These are phyloP conservation scores for Phrixothrix hirtus DNA, from an alignment of 2,888 invertebrate genomes.

Conservation along the genomic window DNA sequence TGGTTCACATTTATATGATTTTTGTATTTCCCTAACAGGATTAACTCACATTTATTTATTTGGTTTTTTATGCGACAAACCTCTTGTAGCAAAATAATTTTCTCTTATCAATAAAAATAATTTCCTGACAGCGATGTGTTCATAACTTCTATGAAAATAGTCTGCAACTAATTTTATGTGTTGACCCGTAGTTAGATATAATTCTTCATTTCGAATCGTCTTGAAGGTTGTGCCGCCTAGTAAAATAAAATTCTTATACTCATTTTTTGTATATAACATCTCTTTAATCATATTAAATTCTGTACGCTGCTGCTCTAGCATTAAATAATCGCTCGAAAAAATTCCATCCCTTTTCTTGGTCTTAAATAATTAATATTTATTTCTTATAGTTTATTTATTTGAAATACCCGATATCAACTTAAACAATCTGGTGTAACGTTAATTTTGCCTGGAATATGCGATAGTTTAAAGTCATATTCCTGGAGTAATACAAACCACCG, in stretches of 20 bases:
- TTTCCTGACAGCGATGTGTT: constrained; percentile 8
- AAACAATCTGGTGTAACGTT: constrained; percentile 2
- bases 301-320: not conserved
- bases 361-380: not conserved
- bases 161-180: not conserved
- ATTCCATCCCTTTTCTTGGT: constrained; percentile 1
- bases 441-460: constrained; percentile 1
- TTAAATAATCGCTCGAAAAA: not conserved
- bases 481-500: constrained; percentile 6
- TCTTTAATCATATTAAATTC: too few species aligned
- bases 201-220: constrained; percentile 2
- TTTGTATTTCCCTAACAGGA: too few species aligned
- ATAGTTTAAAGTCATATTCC: constrained; percentile 6
- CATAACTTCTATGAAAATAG: constrained; percentile 2
- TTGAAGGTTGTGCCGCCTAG: not conserved
- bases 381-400: not conserved
- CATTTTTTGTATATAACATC: not conserved
- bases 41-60: constrained; percentile 7
- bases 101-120: constrained; percentile 4
- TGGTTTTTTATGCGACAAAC: not conserved
- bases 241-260: not conserved
- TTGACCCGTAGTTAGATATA: not conserved
- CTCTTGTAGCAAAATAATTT: too few species aligned
- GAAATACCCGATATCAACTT: not conserved
- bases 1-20: not conserved